Evolutionary conservation across 2,888 invertebrate species (phyloP), one percentile per base, ranked within the genome.

Genomic region (Dasysyrphus albostriatus): DNA sequence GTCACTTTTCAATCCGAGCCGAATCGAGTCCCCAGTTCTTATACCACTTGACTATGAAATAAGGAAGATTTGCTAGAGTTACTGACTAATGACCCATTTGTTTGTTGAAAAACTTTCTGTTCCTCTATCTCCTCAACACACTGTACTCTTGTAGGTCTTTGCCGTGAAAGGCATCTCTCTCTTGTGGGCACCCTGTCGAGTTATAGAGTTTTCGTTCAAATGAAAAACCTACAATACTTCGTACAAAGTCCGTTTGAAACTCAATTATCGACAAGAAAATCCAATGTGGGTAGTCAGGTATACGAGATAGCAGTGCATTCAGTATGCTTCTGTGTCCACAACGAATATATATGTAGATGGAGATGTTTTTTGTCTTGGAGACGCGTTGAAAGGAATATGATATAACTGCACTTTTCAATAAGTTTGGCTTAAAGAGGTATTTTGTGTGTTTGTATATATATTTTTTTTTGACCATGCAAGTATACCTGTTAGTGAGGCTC

Each of bases 401-500:
- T 42, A 83, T 34, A 67, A 74, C 16, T 63, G n/a, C 12, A 24
- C 44, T 69, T 69, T 51, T 67, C 67, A 67, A 67, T 49, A 19
- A 67, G 12, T 59, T 77, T 49, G 16, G 12, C 49, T 76, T 58
- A 9, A 54, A 54, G 8, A 14, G 5, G 24, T n/a, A 8, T 63
- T 14, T 44, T 32, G 10, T 24, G 14, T 49, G 12, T 72, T 7
- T 39, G 7, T 44, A 2, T 44, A 4, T 67, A 10, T 59, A 29
- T 75, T 34, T 49, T 29, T 32, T 10, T 5, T 24, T 24, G n/a
- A n/a, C 61, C 24, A 37, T 72, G 3, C 2, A 65, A n/a, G n/a
- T 76, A 79, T 90, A 93, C 95, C 94, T 19, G 94, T 95, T 72
- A 98, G 93, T 0, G 96, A 95, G 2, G 97, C 95, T 80, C 96